A percentile compares a stretch with the other conserved stretches of the same genome.
phyloP scores from a whole-genome alignment of 2,888 invertebrate species.

The Polylopha cassiicola region DNA sequence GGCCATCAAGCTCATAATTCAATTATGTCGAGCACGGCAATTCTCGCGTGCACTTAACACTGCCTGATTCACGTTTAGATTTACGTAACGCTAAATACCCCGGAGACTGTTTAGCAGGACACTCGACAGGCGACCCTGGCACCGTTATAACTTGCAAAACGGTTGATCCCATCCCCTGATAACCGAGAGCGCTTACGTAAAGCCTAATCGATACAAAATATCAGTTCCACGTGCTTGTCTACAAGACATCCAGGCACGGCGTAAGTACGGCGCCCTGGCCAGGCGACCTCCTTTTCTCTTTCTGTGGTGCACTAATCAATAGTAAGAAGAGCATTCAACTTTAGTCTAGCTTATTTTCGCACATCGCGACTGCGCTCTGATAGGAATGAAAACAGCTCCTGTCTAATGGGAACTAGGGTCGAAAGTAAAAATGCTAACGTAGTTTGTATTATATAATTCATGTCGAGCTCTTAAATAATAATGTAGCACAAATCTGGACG shows the following conservation, averaged over 20 bases:
- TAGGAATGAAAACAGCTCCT: slow-evolving; percentile 18
- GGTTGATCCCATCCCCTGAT: not conserved
- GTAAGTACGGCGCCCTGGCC: slow-evolving; percentile 16
- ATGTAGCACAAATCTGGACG: no score
- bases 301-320: slow-evolving; percentile 32
- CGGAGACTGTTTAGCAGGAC: slow-evolving; percentile 48
- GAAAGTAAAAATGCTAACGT: not conserved
- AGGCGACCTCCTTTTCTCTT: slow-evolving; percentile 27
- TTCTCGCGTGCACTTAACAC: slow-evolving; percentile 69
- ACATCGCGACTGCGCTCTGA: slow-evolving; percentile 32
- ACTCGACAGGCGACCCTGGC: slow-evolving; percentile 16
- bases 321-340: slow-evolving; percentile 34
- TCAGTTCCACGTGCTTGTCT: slow-evolving; percentile 1
- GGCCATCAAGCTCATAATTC: slow-evolving; percentile 61
- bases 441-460: no score
- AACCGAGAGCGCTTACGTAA: not conserved
- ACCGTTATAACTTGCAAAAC: slow-evolving; percentile 1
- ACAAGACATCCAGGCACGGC: slow-evolving; percentile 6
- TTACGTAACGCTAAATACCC: slow-evolving; percentile 53
- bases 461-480: no score
- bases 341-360: slow-evolving; percentile 31
- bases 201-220: not conserved
- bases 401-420: not conserved
- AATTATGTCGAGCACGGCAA: slow-evolving; percentile 64
- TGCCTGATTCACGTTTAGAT: slow-evolving; percentile 51